Base-by-base conservation (phyloP, 2,113 vertebrate species). In the Zapornia atra region DNA sequence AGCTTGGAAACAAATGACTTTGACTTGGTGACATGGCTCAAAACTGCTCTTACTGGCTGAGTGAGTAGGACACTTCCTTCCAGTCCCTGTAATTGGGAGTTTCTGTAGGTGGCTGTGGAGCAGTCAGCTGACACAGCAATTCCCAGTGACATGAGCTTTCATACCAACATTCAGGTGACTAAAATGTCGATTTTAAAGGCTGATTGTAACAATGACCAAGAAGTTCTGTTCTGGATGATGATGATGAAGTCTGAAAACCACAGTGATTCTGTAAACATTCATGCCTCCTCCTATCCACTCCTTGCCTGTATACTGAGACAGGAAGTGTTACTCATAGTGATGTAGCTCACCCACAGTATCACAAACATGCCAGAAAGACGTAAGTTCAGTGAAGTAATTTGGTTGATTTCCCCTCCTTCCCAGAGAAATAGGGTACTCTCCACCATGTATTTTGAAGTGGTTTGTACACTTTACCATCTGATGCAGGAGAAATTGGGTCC, bases 11-110 rank as follows among this genome's bases (percentile, higher is more conserved):
- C 34, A 31, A 73, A 81, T 77, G 7, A 57, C 70, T 68, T 48
- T 15, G 66, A 29, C 12, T 51, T 17, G 65, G 92, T 88, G 87
- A 63, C 79, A 59, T 19, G 48, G 51, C 83, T 92, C 71, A 65
- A 57, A 92, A 76, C 86, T 91, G 81, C 93, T 93, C 36, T 24
- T 91, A 76, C 94, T 93, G 90, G 84, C 78, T 1, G 1, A 88
- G 75, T 90, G 85, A 83, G 46, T 77, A 11, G 64, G 66, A 59
- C 28, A 26, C 40, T 94, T 95, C 86, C 69, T 79, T 54, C 48
- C 31, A 79, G 71, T n/a, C 79, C 65, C 90, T n/a, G 65, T 46
- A 65, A 66, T 0, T 77, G 84, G 81, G 73, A 95, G 84, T 57
- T 71, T 81, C 57, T 88, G 24, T 77, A 0, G 0, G 68, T 38